Conservation (phyloP, 2,888 invertebrate species). For the Cremastinae sp. region DNA sequence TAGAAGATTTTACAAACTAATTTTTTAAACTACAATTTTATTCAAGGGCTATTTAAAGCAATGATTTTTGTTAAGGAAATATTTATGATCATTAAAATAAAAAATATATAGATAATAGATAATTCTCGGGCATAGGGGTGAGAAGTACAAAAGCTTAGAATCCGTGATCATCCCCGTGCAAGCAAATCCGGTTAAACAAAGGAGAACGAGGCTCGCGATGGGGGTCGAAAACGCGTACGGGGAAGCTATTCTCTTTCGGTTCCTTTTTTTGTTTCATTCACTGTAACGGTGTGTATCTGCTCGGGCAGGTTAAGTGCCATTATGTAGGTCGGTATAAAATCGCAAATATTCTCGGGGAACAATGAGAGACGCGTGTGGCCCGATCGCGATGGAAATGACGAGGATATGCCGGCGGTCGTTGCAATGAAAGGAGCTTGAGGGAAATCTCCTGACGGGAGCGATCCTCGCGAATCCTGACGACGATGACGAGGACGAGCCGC, state of each 20-base stretch:
- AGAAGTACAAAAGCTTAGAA: too few relatives aligned
- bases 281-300: constrained; percentile 49
- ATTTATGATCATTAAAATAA: too few relatives aligned
- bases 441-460: too few relatives aligned
- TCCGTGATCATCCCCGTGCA: constrained; percentile 3
- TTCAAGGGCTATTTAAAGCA: too few relatives aligned
- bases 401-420: constrained; percentile 52
- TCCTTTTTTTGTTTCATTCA: constrained; percentile 53
- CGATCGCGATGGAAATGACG: constrained; percentile 51
- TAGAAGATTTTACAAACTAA: too few relatives aligned
- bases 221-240: constrained; percentile 30
- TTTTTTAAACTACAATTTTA: too few relatives aligned
- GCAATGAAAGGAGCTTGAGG: too few relatives aligned
- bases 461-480: constrained; percentile 50
- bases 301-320: constrained; percentile 74
- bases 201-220: constrained; percentile 25
- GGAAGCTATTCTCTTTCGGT: constrained; percentile 39
- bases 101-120: too few relatives aligned
- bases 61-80: too few relatives aligned
- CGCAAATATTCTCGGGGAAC: too few relatives aligned
- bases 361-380: constrained; percentile 46
- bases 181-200: constrained; percentile 53
- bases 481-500: constrained; percentile 28
- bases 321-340: constrained; percentile 72
- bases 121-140: too few relatives aligned